Evolutionary conservation across 1,140 invertebrate genomes (phyloP), one percentile per base, ranked within the genome.

Genomic region (Apocrypta bakeri): DNA sequence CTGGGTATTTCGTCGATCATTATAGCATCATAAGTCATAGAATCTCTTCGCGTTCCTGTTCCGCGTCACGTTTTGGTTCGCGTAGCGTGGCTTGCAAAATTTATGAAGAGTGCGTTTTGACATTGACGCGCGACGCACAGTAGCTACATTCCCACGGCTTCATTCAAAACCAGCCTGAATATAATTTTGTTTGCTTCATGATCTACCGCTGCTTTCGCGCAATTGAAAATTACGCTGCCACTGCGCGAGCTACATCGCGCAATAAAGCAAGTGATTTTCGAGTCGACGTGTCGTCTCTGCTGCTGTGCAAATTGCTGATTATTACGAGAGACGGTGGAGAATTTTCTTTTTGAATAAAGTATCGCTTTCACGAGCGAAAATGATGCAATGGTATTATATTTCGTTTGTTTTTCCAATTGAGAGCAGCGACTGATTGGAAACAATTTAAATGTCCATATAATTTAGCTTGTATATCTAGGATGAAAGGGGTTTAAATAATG

Each of bases 141-240:
- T 17, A 72, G n/a, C 40, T 4, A 33, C 6, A 72, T 69, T 56
- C 42, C 21, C 66, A 79, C 40, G 68, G 2, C 48, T 79, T 31
- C 48, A n/a, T 56, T 33, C 29, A 56, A 69, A 78, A n/a, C 25
- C 17, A 14, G 40, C 24, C 29, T 24, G 8, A 11, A 76, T 76
- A 64, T 72, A 80, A 80, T 80, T 80, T 80, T 74, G 79, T 80
- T 73, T 73, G 25, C 79, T 74, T 74, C 73, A 72, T 74, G 56
- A 80, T 80, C 79, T 64, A 29, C 31, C 56, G 79, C 40, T 71
- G 78, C 68, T 79, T 79, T 79, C 66, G 27, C 69, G 68, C 29
- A 79, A 79, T 72, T 72, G 68, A 79, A 79, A 66, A 71, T 56
- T 48, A 71, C 40, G 25, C 48, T 27, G 48, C 68, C 33, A 25